Conservation (phyloP, 2,888 invertebrate species). For the Thecophora atra region DNA sequence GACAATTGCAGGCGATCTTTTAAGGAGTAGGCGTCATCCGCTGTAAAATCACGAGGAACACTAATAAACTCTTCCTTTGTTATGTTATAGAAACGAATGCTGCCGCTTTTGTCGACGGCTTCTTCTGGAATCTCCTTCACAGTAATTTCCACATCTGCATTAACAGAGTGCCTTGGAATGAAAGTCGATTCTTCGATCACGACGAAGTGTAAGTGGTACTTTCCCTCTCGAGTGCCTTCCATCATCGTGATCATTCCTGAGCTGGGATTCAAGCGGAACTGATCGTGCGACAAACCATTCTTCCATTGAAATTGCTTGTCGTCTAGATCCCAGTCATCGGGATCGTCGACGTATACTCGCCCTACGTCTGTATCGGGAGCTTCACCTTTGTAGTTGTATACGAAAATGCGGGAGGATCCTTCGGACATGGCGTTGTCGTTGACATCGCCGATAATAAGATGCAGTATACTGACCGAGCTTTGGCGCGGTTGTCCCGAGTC, state of each 20-base stretch:
- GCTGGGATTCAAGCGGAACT: slow-evolving; percentile 78
- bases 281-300: slow-evolving; percentile 67
- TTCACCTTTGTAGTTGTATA: slow-evolving; percentile 92
- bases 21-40: slow-evolving; percentile 57
- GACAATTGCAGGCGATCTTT: slow-evolving; percentile 67
- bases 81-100: slow-evolving; percentile 82
- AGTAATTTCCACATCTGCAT: slow-evolving; percentile 86
- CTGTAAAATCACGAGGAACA: slow-evolving; percentile 56
- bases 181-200: slow-evolving; percentile 75
- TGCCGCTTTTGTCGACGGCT: slow-evolving; percentile 92
- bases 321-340: slow-evolving; percentile 95
- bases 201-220: slow-evolving; percentile 78
- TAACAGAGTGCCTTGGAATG: slow-evolving; percentile 75
- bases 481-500: slow-evolving; percentile 81
- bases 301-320: slow-evolving; percentile 89
- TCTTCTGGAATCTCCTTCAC: slow-evolving; percentile 90
- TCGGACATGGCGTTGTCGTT: slow-evolving; percentile 92
- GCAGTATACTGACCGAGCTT: slow-evolving; percentile 84
- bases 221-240: slow-evolving; percentile 78
- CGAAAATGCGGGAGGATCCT: slow-evolving; percentile 89
- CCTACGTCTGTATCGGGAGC: slow-evolving; percentile 87
- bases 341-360: slow-evolving; percentile 86
- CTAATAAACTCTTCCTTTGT: slow-evolving; percentile 88
- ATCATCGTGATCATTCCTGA: slow-evolving; percentile 91
- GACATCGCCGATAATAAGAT: slow-evolving; percentile 91